Conservation (phyloP, 2,113 vertebrate species). For the Danionella cerebrum region DNA sequence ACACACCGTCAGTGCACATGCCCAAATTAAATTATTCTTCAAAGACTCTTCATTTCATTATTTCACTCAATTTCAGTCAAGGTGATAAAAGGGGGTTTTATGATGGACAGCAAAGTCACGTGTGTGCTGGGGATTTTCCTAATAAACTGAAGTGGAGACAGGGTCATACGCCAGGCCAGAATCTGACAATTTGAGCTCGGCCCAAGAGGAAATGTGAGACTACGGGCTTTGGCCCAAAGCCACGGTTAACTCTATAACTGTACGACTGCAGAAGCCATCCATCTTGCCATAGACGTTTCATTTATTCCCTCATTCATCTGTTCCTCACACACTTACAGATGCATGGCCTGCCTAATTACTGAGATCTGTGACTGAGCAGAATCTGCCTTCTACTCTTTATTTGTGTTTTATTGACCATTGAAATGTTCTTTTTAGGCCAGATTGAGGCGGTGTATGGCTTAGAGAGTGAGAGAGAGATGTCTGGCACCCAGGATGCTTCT, state of each 20-base stretch:
- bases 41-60: not conserved
- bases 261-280: slow-evolving; percentile 76
- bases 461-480: slow-evolving; percentile 19
- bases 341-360: slow-evolving; percentile 80
- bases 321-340: slow-evolving; percentile 83
- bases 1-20: too few relatives aligned
- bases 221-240: slow-evolving; percentile 70
- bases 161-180: slow-evolving; percentile 49
- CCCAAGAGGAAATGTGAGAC: slow-evolving; percentile 47
- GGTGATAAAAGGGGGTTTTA: too few relatives aligned
- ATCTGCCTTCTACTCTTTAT: slow-evolving; percentile 16
- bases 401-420: not conserved
- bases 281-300: slow-evolving; percentile 78
- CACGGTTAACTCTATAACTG: slow-evolving; percentile 81
- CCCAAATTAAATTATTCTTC: not conserved
- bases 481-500: slow-evolving; percentile 53
- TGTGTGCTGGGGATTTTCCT: slow-evolving; percentile 68
- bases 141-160: slow-evolving; percentile 62
- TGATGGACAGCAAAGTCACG: too few relatives aligned
- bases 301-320: slow-evolving; percentile 89
- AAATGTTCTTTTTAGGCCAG: not conserved
- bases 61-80: too few relatives aligned
- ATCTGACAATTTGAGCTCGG: slow-evolving; percentile 47
- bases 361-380: slow-evolving; percentile 53
- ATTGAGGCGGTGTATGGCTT: slow-evolving; percentile 61